Base-by-base conservation (phyloP, 2,888 invertebrate species). In the Emmelina monodactyla region DNA sequence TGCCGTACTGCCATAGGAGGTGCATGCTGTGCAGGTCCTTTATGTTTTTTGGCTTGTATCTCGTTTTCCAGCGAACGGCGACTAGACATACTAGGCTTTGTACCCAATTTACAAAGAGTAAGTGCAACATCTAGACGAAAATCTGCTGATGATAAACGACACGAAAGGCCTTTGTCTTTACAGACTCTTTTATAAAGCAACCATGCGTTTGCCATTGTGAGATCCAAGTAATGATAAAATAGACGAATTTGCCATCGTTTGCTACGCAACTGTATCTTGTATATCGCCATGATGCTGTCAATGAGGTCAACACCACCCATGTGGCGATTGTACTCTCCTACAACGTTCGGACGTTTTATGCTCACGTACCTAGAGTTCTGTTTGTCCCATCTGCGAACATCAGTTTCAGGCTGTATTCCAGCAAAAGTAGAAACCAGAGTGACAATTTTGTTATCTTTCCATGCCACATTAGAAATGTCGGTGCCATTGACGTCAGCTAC, bases 401-500 rank as follows among this genome's bases (percentile, higher is more conserved):
- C 14, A 16, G n/a, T n/a, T n/a, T 5, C 9, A 19, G 19, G 9
- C 6, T 19, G 5, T 19, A 6, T 19, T 5, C 19, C 6, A 19
- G 19, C 19, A 19, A 19, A 19, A 9, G 6, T 19, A 9, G 19
- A 19, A 6, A 19, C 19, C 11, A 53, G 43, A 5, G 38, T 51
- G 3, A 62, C 58, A 38, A 50, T 39, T 49, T 61, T 61, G 39
- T 62, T 62, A 39, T 58, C 54, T 37, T 49, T 53, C 57, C 40
- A 44, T 6, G 32, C 33, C 51, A 60, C 50, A 22, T 37, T 45
- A 7, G 49, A 42, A 15, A 54, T 34, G 13, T 47, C 45, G 31
- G 38, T 41, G 33, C 45, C 50, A 34, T 53, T 40, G 32, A 45
- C 36, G 33, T 37, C 31, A 31, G 43, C 37, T 16, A 41, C 41